Base-by-base conservation (phyloP, 2,797 vertebrate species). In the Podarcis lilfordi region DNA sequence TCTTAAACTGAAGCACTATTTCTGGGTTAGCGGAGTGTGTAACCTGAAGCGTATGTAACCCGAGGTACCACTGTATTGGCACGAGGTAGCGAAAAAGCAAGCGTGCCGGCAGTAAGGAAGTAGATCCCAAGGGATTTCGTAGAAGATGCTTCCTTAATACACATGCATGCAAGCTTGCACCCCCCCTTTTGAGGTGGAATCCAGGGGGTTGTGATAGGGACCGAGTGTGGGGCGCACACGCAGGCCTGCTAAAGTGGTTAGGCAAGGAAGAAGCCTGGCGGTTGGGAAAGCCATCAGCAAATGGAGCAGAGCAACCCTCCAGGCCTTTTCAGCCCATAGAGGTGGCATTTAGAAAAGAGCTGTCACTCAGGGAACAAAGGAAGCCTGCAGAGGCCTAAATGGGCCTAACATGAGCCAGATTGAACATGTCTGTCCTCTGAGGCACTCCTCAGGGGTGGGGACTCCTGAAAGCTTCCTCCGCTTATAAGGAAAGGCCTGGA, bases 231-330 rank as follows among this genome's bases (percentile, higher is more conserved):
- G 59, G 75, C 68, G 25, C 15, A 23, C 43, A 66, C 10, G 35
- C 9, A 40, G 3, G 40, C 19, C 43, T 86, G 27, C 19, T 68
- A 43, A 77, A 32, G 21, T 64, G 76, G 64, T 79, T 71, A 74
- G 55, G 50, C 64, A 89, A 32, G 66, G 82, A 89, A 82, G 15
- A 86, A 64, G 66, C 69, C 86, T 37, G 74, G 91, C 13, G 66
- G 81, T 91, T 96, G 95, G 95, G 93, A 95, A 94, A 95, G 93
- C 92, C 92, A 93, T 96, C 86, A 94, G 93, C 80, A 90, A 87
- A 87, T 93, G 93, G 93, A 74, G 74, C 80, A 92, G 88, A 76
- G 92, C 87, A 90, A 90, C 89, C 91, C 75, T 89, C 19, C 1
- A n/a, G 6, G 89, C 91, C 92, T 91, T 91, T 91, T 93, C 82